These are phyloP conservation scores for Ptychobarbus kaznakovi DNA, from an alignment of 2,797 vertebrate species.

Conservation along the genomic window DNA sequence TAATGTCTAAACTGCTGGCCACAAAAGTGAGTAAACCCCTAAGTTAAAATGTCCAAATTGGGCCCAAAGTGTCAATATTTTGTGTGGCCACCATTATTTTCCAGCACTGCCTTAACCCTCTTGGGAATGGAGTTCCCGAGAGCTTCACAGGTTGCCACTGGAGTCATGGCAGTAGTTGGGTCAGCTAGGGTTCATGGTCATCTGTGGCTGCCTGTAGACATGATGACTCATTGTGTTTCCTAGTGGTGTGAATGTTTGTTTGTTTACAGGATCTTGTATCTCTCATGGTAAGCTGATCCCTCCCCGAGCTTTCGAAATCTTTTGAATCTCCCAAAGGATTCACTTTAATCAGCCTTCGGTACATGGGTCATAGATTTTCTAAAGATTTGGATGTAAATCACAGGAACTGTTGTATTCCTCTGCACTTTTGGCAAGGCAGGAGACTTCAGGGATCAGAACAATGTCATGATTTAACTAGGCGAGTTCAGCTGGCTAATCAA, in stretches of 20 bases:
- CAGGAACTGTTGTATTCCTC: not conserved
- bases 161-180: not conserved
- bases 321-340: not conserved
- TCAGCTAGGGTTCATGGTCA: slow-evolving; percentile 2
- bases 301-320: not conserved
- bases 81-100: no score
- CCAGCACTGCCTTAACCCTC: no score
- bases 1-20: no score
- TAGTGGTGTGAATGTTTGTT: slow-evolving; percentile 10
- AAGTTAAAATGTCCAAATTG: no score
- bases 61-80: no score
- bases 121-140: no score
- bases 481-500: not conserved
- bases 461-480: not conserved
- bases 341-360: not conserved
- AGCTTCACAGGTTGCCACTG: no score
- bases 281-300: not conserved
- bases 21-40: no score
- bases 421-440: not conserved
- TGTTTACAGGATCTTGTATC: slow-evolving; percentile 6
- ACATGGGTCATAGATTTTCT: not conserved
- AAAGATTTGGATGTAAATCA: not conserved
- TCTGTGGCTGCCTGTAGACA: not conserved
- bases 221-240: not conserved
- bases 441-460: not conserved